Percentiles rank a stretch among this genome's conserved stretches.
phyloP scores from a whole-genome alignment of 2,888 invertebrate species.

The Amphipoea oculea region DNA sequence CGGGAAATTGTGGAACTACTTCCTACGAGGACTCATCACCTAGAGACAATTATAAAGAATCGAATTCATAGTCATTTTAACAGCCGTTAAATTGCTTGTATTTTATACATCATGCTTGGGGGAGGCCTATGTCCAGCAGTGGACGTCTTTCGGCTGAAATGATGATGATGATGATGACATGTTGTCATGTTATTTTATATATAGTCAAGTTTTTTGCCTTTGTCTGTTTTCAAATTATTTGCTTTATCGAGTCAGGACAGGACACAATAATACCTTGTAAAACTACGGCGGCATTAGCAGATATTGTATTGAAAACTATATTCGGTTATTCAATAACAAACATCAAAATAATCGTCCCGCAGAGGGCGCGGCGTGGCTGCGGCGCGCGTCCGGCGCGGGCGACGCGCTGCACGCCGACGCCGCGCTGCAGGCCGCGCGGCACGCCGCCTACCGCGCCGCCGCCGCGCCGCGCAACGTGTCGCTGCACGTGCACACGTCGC shows the following conservation, averaged over 20 bases:
- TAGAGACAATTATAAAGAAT: not conserved
- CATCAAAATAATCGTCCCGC: not conserved
- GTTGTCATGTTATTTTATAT: not conserved
- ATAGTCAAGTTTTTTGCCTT: not conserved
- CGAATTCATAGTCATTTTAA: not conserved
- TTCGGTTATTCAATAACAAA: not conserved
- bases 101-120: too few species aligned
- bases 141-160: too few species aligned
- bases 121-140: too few species aligned
- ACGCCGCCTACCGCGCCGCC: slow-evolving; percentile 61
- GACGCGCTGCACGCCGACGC: slow-evolving; percentile 75
- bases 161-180: too few species aligned
- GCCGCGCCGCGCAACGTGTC: slow-evolving; percentile 91
- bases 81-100: not conserved
- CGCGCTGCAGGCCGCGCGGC: slow-evolving; percentile 64
- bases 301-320: not conserved
- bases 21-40: not conserved
- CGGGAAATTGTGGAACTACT: not conserved
- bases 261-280: not conserved
- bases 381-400: slow-evolving; percentile 61
- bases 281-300: not conserved
- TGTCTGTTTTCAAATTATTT: not conserved
- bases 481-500: slow-evolving; percentile 94
- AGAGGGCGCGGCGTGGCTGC: slow-evolving; percentile 75
- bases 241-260: not conserved